Percentiles rank a stretch among this genome's conserved stretches.
These are phyloP conservation scores for Trogon surrucura DNA, from an alignment of 2,113 vertebrate genomes.

Conservation along the genomic window DNA sequence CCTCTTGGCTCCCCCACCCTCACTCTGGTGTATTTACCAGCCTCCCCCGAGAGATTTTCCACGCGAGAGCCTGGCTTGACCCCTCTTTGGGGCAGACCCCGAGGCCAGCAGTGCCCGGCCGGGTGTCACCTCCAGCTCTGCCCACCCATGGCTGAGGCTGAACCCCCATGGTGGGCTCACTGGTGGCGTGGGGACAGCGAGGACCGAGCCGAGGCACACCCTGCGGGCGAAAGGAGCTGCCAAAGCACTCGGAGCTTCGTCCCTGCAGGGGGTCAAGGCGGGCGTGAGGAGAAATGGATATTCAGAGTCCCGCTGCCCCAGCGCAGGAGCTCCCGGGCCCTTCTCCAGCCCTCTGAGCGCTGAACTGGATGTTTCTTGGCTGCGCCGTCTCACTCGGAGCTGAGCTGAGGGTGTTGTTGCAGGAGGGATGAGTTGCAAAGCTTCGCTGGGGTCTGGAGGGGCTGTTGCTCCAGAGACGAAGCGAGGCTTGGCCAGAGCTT, in stretches of 20 bases:
- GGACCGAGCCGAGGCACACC: not conserved
- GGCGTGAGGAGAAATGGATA: not conserved
- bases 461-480: not conserved
- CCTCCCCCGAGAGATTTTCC: not conserved
- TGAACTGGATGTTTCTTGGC: rapidly evolving
- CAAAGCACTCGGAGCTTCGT: not conserved
- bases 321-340: rapidly evolving
- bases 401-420: rapidly evolving
- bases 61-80: not conserved
- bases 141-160: rapidly evolving
- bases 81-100: rapidly evolving
- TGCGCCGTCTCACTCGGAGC: not conserved
- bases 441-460: not conserved
- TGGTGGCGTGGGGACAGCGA: rapidly evolving
- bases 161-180: not conserved
- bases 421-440: not conserved
- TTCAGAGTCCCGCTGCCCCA: rapidly evolving
- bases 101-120: not conserved
- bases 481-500: not conserved
- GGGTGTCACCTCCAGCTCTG: not conserved
- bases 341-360: rapidly evolving
- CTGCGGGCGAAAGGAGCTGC: rapidly evolving
- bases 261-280: not conserved
- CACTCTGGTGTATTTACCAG: rapidly evolving
- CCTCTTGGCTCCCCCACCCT: not conserved